Base-by-base conservation (phyloP, 2,113 vertebrate genomes). In the Pyxicephalus adspersus region DNA sequence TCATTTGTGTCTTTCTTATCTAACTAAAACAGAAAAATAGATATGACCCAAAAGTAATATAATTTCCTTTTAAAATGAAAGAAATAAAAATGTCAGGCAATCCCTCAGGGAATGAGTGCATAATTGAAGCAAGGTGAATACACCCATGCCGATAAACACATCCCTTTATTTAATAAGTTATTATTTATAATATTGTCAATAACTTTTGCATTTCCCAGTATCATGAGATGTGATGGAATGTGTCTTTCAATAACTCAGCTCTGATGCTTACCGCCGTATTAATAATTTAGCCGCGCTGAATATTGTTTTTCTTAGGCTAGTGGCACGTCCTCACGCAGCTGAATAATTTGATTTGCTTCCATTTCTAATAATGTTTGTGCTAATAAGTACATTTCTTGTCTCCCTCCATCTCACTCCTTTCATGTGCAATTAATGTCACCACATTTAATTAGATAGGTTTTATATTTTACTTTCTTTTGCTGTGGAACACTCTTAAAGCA, bases 371-470 rank as follows among this genome's bases (percentile, higher is more conserved):
- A 64, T 76, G 75, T 77, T 65, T 65, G 61, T 29, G 28, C 61
- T 64, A 77, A 77, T 77, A n/a, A 65, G 60, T 64, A 50, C 61
- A 65, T 77, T 65, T 52, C 22, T 52, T 22, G 26, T 52, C 45
- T n/a, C 75, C 22, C 38, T 77, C 16, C 61, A 54, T 22, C 50
- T 26, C 18, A 25, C 20, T 26, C 45, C 18, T 64, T 64, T 77
- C 75, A 77, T 77, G 38, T 64, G 75, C 60, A 65, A 77, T 77
- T 65, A 65, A 65, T 54, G 75, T 65, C 61, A 54, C 25, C 11
- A 9, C 63, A 20, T 65, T 64, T 77, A 77, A 77, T 77, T 77
- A 63, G 73, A 76, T 64, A 18, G 28, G 51, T n/a, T 72, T 52
- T 25, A 26, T 64, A 58, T 67, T 45, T 50, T 50, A 50, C n/a